Evolutionary conservation across 2,888 invertebrate species (phyloP), one percentile per base, ranked within the genome.

Genomic region (Drosophila conformis): DNA sequence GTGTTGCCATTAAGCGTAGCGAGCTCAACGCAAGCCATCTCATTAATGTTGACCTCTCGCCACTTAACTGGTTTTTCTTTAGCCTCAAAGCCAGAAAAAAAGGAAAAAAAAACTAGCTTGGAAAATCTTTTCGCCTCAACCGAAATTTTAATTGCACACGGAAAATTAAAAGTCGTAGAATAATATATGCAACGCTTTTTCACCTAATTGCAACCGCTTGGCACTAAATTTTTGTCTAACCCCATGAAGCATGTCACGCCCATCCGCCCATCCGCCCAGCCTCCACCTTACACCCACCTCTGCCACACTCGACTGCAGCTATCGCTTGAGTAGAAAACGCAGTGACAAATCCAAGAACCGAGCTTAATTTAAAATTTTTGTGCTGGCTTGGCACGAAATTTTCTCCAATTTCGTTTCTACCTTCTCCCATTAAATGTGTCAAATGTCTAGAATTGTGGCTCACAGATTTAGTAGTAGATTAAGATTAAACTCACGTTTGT

Each of bases 201-300:
- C 68, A 63, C 75, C 87, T 89, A 89, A 89, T 85, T 85, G 85
- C 89, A 78, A 68, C 65, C 53, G 68, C 70, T 67, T 72, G 73
- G 57, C 76, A 75, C 70, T 70, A 80, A 70, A 83, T 79, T 73
- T 61, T 56, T 53, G 54, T 67, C 68, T 49, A 40, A 67, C 59
- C 76, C 80, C 83, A 85, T 88, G 88, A 76, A 74, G 75, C 89
- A 61, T 74, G 68, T 42, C 59, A 66, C 70, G 61, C 59, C 61
- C 38, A n/a, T 33, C 15, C 70, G 61, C 59, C 61, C 38, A n/a
- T 33, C 15, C 42, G 40, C 38, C 5, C 27, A 31, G 13, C 8
- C 10, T 2, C 21, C 36, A 29, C 2, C 53, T 11, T 4, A 13
- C 1, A 4, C 11, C 15, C 27, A 5, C n/a, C 35, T 5, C 4